These are phyloP conservation scores for Drosophila arawakana DNA, from an alignment of 1,140 invertebrate genomes.

Conservation along the genomic window DNA sequence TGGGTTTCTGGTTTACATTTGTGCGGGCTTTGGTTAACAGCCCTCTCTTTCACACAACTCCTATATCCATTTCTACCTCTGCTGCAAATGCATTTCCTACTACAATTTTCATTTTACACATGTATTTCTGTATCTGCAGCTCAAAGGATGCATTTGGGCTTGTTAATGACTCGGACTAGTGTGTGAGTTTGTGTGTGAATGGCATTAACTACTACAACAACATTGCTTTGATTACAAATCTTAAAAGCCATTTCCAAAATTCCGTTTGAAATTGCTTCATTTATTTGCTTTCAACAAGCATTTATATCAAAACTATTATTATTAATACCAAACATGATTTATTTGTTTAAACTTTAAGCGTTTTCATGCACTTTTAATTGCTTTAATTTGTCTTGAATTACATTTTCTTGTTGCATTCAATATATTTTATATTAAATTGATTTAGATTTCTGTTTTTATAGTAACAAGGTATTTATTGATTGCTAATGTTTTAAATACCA, in stretches of 20 bases:
- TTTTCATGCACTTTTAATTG: background rate
- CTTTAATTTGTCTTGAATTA: background rate
- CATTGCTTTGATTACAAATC: slow-evolving; percentile 22
- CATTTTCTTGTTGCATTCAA: background rate
- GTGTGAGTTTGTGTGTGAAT: background rate
- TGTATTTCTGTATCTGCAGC: slow-evolving; percentile 25
- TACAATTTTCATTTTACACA: slow-evolving; percentile 25
- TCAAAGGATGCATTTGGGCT: slow-evolving; percentile 44
- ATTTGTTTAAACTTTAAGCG: background rate
- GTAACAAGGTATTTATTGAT: no score
- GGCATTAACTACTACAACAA: slow-evolving; percentile 22
- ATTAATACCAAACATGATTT: background rate
- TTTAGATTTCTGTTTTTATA: no score
- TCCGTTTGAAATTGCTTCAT: background rate
- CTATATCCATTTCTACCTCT: background rate
- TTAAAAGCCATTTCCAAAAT: slow-evolving; percentile 16
- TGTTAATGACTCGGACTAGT: slow-evolving; percentile 40
- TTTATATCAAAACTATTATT: background rate
- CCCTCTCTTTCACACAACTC: background rate
- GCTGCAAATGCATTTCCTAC: slow-evolving; percentile 14
- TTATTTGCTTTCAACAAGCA: background rate
- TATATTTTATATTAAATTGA: no score
- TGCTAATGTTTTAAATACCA: no score
- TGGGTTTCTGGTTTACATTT: slow-evolving; percentile 27
- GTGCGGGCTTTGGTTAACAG: slow-evolving; percentile 16